Evolutionary conservation across 1,140 invertebrate genomes (phyloP).

Genomic region (Ericerus pela): DNA sequence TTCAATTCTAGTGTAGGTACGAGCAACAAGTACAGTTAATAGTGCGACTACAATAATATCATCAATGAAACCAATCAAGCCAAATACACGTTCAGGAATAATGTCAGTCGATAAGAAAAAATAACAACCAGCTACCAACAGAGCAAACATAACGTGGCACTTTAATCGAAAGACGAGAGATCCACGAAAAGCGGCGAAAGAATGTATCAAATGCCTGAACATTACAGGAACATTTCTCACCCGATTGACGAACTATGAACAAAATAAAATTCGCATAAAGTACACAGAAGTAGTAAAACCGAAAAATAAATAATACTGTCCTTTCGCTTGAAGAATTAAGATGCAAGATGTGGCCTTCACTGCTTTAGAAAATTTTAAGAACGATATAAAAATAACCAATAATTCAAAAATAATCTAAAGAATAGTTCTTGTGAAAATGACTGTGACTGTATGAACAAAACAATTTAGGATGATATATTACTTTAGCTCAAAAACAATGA

Average conservation of each 20-base stretch:
- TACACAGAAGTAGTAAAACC: background rate
- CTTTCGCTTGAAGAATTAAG: no score
- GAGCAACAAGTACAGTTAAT: background rate
- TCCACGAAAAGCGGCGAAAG: background rate
- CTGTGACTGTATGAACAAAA: no score
- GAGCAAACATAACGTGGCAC: background rate
- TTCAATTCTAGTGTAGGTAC: background rate
- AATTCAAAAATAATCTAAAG: no score
- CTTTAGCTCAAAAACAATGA: no score
- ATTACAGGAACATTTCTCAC: background rate
- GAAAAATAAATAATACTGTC: no score
- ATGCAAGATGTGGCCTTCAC: no score
- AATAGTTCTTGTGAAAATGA: no score
- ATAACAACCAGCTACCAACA: background rate
- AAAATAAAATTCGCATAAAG: background rate
- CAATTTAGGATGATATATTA: no score
- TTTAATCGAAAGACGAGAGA: background rate
- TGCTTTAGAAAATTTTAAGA: no score
- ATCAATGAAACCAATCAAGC: background rate
- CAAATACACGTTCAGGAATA: background rate
- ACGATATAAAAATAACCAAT: no score
- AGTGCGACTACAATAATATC: background rate
- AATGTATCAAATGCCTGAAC: background rate
- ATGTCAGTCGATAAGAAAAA: background rate
- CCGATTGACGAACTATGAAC: background rate